Evolutionary conservation across 1,140 invertebrate genomes (phyloP).

Genomic region (Holotrichia oblita): DNA sequence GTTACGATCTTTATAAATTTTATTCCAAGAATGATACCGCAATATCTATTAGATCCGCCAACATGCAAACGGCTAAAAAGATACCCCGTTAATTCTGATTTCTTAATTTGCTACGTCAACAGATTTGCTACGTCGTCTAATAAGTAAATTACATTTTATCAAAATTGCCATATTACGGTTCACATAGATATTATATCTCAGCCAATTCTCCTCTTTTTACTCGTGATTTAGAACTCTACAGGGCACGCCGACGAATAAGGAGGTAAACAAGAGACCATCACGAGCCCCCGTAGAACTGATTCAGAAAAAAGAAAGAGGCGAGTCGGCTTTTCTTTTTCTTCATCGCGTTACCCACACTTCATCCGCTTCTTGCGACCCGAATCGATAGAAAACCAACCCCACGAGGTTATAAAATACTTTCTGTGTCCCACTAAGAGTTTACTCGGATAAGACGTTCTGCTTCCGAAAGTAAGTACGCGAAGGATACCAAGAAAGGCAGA

Average conservation of each 20-base stretch:
- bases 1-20: no score
- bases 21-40: no score
- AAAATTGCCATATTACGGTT: neutral
- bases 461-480: slow-evolving; percentile 25
- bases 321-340: slow-evolving; percentile 24
- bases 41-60: no score
- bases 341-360: slow-evolving; percentile 27
- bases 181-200: slow-evolving; percentile 2
- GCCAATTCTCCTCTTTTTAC: neutral
- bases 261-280: slow-evolving; percentile 3
- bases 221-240: neutral
- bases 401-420: slow-evolving; percentile 40
- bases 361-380: slow-evolving; percentile 28
- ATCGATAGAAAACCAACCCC: slow-evolving; percentile 38
- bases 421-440: slow-evolving; percentile 39
- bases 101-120: neutral
- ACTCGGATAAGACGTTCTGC: slow-evolving; percentile 37
- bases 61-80: neutral
- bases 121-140: neutral
- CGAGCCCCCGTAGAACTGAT: neutral
- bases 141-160: slow-evolving; percentile 3
- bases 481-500: neutral
- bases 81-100: neutral
- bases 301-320: slow-evolving; percentile 9
- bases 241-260: neutral